Percentiles rank a stretch among this genome's conserved stretches.
Conservation (phyloP, 2,113 vertebrate genomes). For the Podarcis raffonei region DNA sequence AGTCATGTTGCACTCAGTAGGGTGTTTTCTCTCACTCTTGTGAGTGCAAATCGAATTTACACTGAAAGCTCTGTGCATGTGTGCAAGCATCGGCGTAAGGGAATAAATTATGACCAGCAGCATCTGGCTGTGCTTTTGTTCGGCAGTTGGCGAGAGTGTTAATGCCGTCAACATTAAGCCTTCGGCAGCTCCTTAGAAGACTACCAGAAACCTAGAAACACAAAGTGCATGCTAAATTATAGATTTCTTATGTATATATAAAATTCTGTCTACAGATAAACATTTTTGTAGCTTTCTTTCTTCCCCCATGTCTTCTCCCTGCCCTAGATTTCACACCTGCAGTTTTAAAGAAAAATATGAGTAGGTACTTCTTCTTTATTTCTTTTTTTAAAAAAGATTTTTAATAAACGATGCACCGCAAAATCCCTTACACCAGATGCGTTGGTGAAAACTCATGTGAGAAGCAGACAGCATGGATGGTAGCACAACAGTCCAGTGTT, state of each 20-base stretch:
- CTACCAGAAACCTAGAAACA: not conserved
- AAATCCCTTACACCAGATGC: not conserved
- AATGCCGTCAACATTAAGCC: not conserved
- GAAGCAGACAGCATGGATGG: not conserved
- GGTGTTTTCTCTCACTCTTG: conserved; percentile 17
- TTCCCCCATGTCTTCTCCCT: not conserved
- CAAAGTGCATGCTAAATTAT: not conserved
- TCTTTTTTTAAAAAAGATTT: too few species aligned
- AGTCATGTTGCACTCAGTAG: not conserved
- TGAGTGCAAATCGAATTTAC: conserved; percentile 43
- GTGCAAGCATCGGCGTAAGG: conserved; percentile 5
- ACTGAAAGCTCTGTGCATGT: not conserved
- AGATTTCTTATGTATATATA: not conserved
- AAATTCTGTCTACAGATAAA: not conserved
- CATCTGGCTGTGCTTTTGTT: conserved; percentile 21
- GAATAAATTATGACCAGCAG: conserved; percentile 39
- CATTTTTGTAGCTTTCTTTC: not conserved
- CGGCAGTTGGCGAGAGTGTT: not conserved
- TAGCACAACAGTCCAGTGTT: not conserved
- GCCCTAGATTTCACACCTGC: not conserved
- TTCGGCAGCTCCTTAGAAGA: not conserved
- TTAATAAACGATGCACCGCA: too few species aligned
- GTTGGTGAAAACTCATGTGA: not conserved
- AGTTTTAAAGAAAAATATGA: not conserved
- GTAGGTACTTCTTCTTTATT: not conserved